Evolutionary conservation across 2,888 invertebrate genomes (phyloP).

Genomic region (Cotesia congregata): DNA sequence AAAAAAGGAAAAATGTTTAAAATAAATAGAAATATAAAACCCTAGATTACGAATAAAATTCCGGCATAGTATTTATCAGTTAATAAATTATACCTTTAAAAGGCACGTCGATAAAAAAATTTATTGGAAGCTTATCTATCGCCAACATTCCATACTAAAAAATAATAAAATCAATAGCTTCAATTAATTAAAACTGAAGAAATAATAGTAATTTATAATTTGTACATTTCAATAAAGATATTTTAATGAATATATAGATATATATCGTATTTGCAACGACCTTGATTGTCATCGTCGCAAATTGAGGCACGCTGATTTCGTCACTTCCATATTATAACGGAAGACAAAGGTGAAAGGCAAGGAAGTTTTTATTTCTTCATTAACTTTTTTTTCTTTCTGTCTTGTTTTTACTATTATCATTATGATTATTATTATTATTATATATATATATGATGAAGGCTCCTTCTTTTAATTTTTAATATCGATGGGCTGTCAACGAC

Average conservation of each 20-base stretch:
- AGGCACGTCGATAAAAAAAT: constrained; percentile 4
- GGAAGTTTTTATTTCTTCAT: constrained; percentile 10
- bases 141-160: background rate
- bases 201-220: constrained; percentile 4
- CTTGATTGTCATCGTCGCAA: constrained; percentile 14
- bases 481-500: constrained; percentile 13
- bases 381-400: background rate
- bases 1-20: background rate
- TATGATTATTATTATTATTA: background rate
- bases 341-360: constrained; percentile 30
- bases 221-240: background rate
- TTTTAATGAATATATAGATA: background rate
- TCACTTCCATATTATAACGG: constrained; percentile 5
- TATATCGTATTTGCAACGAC: constrained; percentile 10
- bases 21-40: background rate
- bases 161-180: background rate
- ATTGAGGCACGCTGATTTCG: constrained; percentile 19
- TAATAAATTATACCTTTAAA: background rate
- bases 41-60: constrained; percentile 4
- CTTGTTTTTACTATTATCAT: background rate
- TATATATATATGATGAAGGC: background rate
- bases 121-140: background rate
- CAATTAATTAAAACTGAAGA: background rate
- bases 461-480: background rate
- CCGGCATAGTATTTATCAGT: background rate